Percentiles rank a stretch among this genome's conserved stretches.
These are phyloP conservation scores for Chrysolina haemoptera DNA, from an alignment of 2,888 invertebrate species.

Conservation along the genomic window DNA sequence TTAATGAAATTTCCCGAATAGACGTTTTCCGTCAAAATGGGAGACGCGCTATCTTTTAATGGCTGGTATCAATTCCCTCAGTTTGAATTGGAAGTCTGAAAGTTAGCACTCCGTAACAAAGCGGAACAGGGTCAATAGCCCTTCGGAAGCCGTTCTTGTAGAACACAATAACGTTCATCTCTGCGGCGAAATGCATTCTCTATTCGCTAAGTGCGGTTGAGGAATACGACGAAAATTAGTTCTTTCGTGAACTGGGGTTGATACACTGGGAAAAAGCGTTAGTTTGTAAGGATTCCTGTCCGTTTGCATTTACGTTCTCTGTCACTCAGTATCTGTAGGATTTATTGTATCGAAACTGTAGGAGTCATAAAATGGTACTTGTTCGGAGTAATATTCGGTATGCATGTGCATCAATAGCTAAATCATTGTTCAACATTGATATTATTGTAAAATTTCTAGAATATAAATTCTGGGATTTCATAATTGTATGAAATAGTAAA, in stretches of 20 bases:
- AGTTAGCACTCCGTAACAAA: slow-evolving; percentile 15
- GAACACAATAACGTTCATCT: slow-evolving; percentile 28
- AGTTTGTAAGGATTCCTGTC: not conserved
- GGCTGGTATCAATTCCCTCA: not conserved
- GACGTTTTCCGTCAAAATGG: not conserved
- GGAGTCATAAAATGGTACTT: too few relatives aligned
- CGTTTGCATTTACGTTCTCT: not conserved
- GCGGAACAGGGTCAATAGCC: slow-evolving; percentile 26
- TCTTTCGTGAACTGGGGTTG: not conserved
- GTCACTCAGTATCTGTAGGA: too few relatives aligned
- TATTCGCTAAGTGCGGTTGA: slow-evolving; percentile 13
- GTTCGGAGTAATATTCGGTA: too few relatives aligned
- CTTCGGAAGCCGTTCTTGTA: slow-evolving; percentile 25
- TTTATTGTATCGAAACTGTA: too few relatives aligned
- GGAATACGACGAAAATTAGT: slow-evolving; percentile 10
- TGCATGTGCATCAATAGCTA: too few relatives aligned
- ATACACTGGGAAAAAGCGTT: not conserved
- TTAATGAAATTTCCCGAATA: not conserved
- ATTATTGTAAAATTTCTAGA: too few relatives aligned
- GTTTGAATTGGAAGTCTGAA: not conserved
- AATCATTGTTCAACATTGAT: too few relatives aligned
- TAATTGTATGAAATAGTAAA: too few relatives aligned
- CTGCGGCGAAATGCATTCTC: not conserved
- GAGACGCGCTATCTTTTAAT: not conserved
- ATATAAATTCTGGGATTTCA: too few relatives aligned